Percentiles rank a stretch among this genome's conserved stretches.
Conservation (phyloP, 2,888 invertebrate species). For the Melinaea marsaeus region DNA sequence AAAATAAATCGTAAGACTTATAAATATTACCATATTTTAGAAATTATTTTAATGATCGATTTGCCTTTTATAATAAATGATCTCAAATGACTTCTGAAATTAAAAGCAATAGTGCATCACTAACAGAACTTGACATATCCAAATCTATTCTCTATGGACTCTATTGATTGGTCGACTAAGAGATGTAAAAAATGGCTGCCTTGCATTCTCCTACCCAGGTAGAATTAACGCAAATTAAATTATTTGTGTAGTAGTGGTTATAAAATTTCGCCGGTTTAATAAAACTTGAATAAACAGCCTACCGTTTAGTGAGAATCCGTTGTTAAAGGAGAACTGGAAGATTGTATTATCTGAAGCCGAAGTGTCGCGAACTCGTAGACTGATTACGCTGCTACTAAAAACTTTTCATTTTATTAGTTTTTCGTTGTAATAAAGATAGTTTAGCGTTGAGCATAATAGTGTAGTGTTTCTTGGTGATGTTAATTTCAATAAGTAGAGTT, state of each 20-base stretch:
- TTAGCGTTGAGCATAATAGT: constrained; percentile 39
- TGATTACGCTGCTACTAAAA: constrained; percentile 36
- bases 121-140: constrained; percentile 46
- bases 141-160: constrained; percentile 60
- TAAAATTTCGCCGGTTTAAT: constrained; percentile 30
- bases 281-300: constrained; percentile 41
- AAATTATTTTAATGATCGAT: neutral
- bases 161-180: constrained; percentile 78
- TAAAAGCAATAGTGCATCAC: constrained; percentile 18
- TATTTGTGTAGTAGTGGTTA: constrained; percentile 41
- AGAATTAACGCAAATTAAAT: constrained; percentile 66
- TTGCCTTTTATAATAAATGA: neutral
- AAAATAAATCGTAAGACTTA: no score
- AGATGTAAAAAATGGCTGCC: constrained; percentile 87
- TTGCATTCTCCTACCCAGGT: constrained; percentile 92
- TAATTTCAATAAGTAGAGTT: constrained; percentile 28
- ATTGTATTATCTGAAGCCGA: constrained; percentile 46
- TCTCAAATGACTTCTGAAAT: constrained; percentile 3
- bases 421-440: constrained; percentile 34
- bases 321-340: constrained; percentile 32
- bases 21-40: neutral
- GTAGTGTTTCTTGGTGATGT: constrained; percentile 44
- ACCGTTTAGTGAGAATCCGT: constrained; percentile 43
- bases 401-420: constrained; percentile 45
- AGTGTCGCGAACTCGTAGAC: constrained; percentile 52